Conservation (phyloP, 2,113 vertebrate genomes). For the Eudorcas thomsonii region DNA sequence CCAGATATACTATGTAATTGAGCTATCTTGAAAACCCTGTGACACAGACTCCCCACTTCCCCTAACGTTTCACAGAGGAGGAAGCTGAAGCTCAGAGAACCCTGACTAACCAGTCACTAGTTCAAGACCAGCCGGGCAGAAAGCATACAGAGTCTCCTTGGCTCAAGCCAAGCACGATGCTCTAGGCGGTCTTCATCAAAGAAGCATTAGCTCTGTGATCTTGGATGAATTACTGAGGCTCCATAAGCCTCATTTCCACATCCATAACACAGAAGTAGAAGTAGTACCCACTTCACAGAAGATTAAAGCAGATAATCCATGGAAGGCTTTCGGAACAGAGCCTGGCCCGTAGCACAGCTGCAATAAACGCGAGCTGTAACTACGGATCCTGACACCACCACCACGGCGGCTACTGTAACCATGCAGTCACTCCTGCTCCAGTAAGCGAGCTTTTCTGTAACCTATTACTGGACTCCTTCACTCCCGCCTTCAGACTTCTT, state of each 20-base stretch:
- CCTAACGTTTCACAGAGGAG: neutral
- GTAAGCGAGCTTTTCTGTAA: neutral
- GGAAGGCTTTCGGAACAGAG: neutral
- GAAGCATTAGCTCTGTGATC: neutral
- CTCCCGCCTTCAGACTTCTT: neutral
- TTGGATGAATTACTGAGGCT: neutral
- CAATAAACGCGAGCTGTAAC: neutral
- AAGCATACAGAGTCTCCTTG: neutral
- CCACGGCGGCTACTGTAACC: neutral
- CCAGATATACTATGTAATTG: neutral
- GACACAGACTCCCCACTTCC: neutral
- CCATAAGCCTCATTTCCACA: neutral
- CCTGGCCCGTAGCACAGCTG: neutral
- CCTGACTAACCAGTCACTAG: neutral
- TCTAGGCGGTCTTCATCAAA: neutral
- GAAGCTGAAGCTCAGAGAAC: neutral
- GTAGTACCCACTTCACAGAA: neutral
- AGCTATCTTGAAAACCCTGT: neutral
- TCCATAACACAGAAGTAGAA: slow-evolving; percentile 1
- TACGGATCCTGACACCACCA: neutral
- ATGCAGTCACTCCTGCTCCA: neutral
- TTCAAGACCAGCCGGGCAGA: neutral
- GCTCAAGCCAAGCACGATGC: neutral
- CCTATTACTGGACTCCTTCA: neutral
- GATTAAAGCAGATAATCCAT: neutral